Conservation (phyloP, 2,888 invertebrate species). For the Raillietiella orientalis region DNA sequence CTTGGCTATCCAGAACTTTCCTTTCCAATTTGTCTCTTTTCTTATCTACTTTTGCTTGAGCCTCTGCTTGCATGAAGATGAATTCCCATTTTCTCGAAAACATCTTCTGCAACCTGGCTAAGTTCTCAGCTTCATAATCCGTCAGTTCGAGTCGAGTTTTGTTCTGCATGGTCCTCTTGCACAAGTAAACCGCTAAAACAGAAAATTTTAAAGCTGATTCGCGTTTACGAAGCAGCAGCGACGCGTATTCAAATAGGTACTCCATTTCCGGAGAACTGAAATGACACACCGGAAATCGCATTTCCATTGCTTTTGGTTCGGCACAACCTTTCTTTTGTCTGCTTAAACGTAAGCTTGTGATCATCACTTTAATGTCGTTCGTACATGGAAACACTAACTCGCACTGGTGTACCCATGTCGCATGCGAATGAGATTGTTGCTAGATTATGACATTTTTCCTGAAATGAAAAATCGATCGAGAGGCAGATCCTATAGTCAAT, state of each 20-base stretch:
- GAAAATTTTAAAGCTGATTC: not conserved
- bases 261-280: not conserved
- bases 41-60: conserved; percentile 83
- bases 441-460: no score
- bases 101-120: conserved; percentile 91
- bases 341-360: conserved; percentile 2
- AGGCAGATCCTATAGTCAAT: no score
- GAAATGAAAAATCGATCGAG: no score
- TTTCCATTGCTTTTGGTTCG: no score
- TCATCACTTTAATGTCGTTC: no score
- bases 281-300: no score
- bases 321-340: not conserved
- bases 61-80: conserved; percentile 94
- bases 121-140: conserved; percentile 93
- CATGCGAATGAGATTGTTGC: no score
- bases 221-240: not conserved
- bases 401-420: no score
- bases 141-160: conserved; percentile 87
- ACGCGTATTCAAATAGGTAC: not conserved
- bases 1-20: conserved; percentile 93
- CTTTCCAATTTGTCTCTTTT: conserved; percentile 90
- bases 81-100: conserved; percentile 99
- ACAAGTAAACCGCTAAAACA: conserved; percentile 68
- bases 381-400: no score
- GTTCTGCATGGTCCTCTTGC: conserved; percentile 99